Evolutionary conservation across 2,113 vertebrate genomes (phyloP).

Genomic region (Notothenia coriiceps): DNA sequence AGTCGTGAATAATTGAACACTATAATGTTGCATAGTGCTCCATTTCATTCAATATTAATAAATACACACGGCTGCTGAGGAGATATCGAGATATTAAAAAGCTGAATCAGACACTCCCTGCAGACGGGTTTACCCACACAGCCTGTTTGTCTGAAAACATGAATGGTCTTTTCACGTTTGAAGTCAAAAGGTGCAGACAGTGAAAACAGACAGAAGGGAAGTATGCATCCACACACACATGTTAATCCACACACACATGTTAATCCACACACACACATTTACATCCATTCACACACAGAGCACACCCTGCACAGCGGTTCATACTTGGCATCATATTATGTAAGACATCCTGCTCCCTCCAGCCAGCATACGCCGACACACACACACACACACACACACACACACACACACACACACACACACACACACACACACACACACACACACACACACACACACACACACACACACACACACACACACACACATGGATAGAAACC

Average conservation of each 20-base stretch:
- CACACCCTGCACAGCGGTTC: conserved; percentile 9
- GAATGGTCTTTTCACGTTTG: neutral
- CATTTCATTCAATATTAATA: conserved; percentile 61
- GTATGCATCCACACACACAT: neutral
- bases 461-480: conserved; percentile 8
- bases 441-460: neutral
- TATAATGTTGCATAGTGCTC: conserved; percentile 38
- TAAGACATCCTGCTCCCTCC: conserved; percentile 34
- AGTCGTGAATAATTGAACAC: conserved; percentile 53
- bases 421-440: conserved; percentile 25
- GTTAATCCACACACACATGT: conserved; percentile 3
- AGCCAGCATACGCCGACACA: neutral
- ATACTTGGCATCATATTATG: conserved; percentile 37
- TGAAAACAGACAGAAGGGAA: conserved; percentile 3
- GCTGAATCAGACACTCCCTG: conserved; percentile 54
- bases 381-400: conserved; percentile 21
- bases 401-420: neutral
- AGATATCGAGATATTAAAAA: conserved; percentile 7
- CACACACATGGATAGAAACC: conserved; percentile 15
- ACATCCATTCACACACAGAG: conserved; percentile 2
- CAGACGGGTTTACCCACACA: neutral
- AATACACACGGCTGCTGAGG: conserved; percentile 24
- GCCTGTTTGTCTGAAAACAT: neutral
- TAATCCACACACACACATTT: conserved; percentile 5
- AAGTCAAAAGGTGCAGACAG: conserved; percentile 4